Base-by-base conservation (phyloP, 2,797 vertebrate genomes). In the Ceryle rudis region DNA sequence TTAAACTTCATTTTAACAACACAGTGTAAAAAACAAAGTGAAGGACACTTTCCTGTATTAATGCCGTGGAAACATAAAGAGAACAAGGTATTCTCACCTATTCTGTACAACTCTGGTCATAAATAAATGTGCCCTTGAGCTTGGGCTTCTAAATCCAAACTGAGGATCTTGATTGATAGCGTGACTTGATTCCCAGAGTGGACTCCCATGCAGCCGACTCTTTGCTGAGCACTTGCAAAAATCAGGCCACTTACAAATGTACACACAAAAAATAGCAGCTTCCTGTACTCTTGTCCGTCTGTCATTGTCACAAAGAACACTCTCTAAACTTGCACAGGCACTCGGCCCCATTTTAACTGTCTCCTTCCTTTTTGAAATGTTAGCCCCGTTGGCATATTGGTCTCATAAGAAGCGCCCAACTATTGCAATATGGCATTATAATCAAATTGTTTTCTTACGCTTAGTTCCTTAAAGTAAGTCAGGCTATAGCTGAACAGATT, bases 401-500 rank as follows among this genome's bases (percentile, higher is more conserved):
- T 93, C 77, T 95, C 91, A 79, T 86, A 75, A 91, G 86, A 92
- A 81, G 31, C 1, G 1, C 69, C 65, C 71, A 80, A 60, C 46
- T 64, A 58, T 69, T 85, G 57, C 70, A 94, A 81, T 86, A 75
- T 54, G 69, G 46, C 31, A 2, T 86, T 84, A 77, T 44, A 88
- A 75, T 73, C 57, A 69, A 86, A 86, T 81, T 72, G 62, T 51
- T 90, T 89, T 74, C 70, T 75, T 83, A 75, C 0, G 1, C 46
- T 87, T 77, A 91, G 88, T 77, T 93, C 57, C 72, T 90, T 89
- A 92, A 97, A 95, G 55, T 91, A 90, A 96, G 93, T 92, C 74
- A 97, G 95, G 61, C 71, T 91, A 33, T 78, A 96, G 87, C 37
- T 93, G 75, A 95, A 96, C 47, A 93, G 91, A 91, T 97, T 84